These are phyloP conservation scores for Actinernus sp. DNA, from an alignment of 92 coral and sea anemone genomes.

Conservation along the genomic window DNA sequence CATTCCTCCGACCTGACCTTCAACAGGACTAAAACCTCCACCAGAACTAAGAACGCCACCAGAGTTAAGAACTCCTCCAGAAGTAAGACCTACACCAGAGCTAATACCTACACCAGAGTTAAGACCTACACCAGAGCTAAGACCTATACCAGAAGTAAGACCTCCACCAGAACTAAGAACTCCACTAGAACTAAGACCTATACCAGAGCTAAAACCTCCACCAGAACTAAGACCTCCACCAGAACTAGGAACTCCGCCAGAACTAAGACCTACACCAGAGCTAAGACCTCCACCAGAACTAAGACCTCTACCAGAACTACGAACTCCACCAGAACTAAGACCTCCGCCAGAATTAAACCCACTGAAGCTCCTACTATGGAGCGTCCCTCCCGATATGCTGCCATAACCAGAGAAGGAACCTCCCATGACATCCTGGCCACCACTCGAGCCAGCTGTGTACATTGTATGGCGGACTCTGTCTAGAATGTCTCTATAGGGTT, in stretches of 20 bases:
- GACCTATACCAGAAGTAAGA: not conserved
- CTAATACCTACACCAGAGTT: too few relatives aligned
- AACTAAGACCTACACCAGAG: too few relatives aligned
- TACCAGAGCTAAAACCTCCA: too few relatives aligned
- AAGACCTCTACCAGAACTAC: too few relatives aligned
- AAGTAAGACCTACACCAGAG: not conserved
- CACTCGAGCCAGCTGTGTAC: conserved; percentile 32
- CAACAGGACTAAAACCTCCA: too few relatives aligned
- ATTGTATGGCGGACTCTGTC: conserved; percentile 64
- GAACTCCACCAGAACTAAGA: too few relatives aligned
- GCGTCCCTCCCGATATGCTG: not conserved
- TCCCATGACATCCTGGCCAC: conserved; percentile 28
- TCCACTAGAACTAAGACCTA: too few relatives aligned
- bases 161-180: too few relatives aligned
- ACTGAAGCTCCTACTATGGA: not conserved
- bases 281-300: not conserved
- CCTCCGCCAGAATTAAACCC: too few relatives aligned
- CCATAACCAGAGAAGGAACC: conserved; percentile 25
- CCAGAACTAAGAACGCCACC: not conserved
- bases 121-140: too few relatives aligned
- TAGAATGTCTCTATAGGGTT: conserved; percentile 52
- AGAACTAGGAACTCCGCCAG: too few relatives aligned
- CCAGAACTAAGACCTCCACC: not conserved
- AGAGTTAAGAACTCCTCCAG: not conserved
- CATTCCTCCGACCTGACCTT: too few relatives aligned